phyloP scores from a whole-genome alignment of 2,888 invertebrate genomes.

The Sarcophaga subvicina region DNA sequence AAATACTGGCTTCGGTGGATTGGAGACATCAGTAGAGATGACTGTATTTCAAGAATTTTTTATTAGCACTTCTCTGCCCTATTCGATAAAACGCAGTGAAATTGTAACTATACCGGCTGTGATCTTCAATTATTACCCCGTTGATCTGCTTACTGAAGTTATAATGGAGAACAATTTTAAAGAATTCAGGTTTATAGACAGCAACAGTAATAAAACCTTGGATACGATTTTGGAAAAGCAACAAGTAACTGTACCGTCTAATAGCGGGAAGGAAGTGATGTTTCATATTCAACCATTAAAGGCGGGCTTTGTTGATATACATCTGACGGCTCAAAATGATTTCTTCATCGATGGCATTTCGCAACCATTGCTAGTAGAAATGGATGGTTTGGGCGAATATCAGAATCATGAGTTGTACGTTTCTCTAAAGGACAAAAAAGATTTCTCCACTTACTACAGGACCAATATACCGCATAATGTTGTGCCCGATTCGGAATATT shows the following conservation, averaged over 20 bases:
- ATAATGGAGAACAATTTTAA: slow-evolving; percentile 90
- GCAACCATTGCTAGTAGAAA: slow-evolving; percentile 85
- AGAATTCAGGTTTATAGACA: slow-evolving; percentile 86
- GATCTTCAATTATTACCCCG: slow-evolving; percentile 91
- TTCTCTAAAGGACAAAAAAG: neutral
- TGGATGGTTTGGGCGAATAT: slow-evolving; percentile 84
- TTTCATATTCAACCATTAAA: slow-evolving; percentile 88
- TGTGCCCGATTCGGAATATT: slow-evolving; percentile 87
- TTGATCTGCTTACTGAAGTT: slow-evolving; percentile 88
- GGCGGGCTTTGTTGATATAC: slow-evolving; percentile 87
- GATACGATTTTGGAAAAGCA: slow-evolving; percentile 15
- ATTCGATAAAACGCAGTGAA: slow-evolving; percentile 91
- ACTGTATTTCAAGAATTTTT: slow-evolving; percentile 90
- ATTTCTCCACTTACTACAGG: neutral
- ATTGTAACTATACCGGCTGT: slow-evolving; percentile 92
- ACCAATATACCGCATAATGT: slow-evolving; percentile 86
- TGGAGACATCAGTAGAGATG: slow-evolving; percentile 83
- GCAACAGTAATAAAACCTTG: neutral
- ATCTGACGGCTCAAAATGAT: slow-evolving; percentile 84
- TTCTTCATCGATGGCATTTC: slow-evolving; percentile 83
- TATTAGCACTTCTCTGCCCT: slow-evolving; percentile 88
- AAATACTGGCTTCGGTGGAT: slow-evolving; percentile 87
- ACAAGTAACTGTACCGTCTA: slow-evolving; percentile 86
- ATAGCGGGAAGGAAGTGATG: slow-evolving; percentile 84
- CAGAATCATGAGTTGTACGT: slow-evolving; percentile 30